Evolutionary conservation across 2,797 vertebrate species (phyloP).

Genomic region (Gymnoscopelus braueri): DNA sequence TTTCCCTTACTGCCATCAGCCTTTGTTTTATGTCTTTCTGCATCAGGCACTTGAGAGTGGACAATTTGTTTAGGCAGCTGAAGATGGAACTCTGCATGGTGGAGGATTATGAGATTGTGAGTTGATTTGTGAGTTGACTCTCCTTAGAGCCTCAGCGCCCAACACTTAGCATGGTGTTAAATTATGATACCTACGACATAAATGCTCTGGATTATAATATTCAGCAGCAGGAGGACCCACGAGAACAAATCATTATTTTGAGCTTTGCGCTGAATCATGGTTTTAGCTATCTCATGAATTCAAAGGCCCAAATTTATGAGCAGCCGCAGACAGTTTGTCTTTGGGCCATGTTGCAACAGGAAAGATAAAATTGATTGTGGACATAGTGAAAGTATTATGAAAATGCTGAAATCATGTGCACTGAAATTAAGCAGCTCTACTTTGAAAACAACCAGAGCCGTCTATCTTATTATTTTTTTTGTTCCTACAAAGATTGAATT

Average conservation of each 20-base stretch:
- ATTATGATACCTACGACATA: slow-evolving; percentile 47
- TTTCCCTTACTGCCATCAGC: slow-evolving; percentile 56
- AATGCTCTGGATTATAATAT: slow-evolving; percentile 50
- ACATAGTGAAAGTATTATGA: slow-evolving; percentile 51
- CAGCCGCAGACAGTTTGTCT: slow-evolving; percentile 34
- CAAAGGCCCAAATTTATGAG: slow-evolving; percentile 39
- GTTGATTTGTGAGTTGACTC: slow-evolving; percentile 77
- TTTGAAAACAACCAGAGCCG: slow-evolving; percentile 75
- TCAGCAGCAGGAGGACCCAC: slow-evolving; percentile 2
- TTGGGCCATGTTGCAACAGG: slow-evolving; percentile 49
- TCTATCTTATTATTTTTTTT: slow-evolving; percentile 35
- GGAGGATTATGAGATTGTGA: slow-evolving; percentile 79
- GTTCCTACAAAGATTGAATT: slow-evolving; percentile 53
- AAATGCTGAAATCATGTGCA: slow-evolving; percentile 49
- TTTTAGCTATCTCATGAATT: slow-evolving; percentile 47
- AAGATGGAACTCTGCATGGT: slow-evolving; percentile 73
- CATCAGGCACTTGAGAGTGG: slow-evolving; percentile 71
- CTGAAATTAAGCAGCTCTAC: slow-evolving; percentile 69
- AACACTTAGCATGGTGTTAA: slow-evolving; percentile 56
- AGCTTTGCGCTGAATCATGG: slow-evolving; percentile 39
- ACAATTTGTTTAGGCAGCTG: slow-evolving; percentile 80
- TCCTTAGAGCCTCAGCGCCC: slow-evolving; percentile 47
- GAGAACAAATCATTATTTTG: slow-evolving; percentile 24
- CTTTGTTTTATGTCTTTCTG: slow-evolving; percentile 73
- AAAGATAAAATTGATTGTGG: slow-evolving; percentile 62